Conservation (phyloP, 2,797 vertebrate genomes). For the Periparus ater region DNA sequence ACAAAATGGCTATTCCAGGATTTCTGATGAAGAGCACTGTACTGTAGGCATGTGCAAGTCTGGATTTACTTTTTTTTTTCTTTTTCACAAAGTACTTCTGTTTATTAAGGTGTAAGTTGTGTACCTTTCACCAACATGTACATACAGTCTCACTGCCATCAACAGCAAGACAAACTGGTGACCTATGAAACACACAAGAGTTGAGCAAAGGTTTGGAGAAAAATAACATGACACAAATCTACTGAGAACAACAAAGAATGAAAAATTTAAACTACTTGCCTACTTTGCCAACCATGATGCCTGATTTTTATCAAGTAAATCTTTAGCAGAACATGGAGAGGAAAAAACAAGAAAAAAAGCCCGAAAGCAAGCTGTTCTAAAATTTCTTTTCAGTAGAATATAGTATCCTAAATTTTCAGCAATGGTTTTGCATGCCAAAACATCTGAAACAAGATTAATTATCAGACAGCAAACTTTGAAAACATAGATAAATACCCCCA, state of each 20-base stretch:
- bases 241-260: neutral
- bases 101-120: neutral
- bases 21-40: neutral
- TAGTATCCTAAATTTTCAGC: neutral
- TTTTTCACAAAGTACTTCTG: neutral
- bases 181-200: neutral
- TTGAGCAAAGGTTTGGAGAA: neutral
- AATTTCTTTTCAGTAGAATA: neutral
- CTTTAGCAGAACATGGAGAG: neutral
- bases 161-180: neutral
- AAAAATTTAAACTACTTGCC: neutral
- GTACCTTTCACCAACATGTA: neutral
- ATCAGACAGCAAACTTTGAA: neutral
- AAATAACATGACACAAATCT: neutral
- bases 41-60: neutral
- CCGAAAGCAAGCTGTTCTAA: neutral
- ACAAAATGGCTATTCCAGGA: slow-evolving; percentile 26
- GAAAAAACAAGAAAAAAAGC: neutral
- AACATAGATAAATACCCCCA: neutral
- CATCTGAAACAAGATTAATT: neutral
- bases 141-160: neutral
- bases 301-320: neutral
- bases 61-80: neutral
- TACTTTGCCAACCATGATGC: neutral
- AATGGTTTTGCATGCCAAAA: neutral